Base-by-base conservation (phyloP, 2,113 vertebrate genomes). In the Dicerorhinus sumatrensis region DNA sequence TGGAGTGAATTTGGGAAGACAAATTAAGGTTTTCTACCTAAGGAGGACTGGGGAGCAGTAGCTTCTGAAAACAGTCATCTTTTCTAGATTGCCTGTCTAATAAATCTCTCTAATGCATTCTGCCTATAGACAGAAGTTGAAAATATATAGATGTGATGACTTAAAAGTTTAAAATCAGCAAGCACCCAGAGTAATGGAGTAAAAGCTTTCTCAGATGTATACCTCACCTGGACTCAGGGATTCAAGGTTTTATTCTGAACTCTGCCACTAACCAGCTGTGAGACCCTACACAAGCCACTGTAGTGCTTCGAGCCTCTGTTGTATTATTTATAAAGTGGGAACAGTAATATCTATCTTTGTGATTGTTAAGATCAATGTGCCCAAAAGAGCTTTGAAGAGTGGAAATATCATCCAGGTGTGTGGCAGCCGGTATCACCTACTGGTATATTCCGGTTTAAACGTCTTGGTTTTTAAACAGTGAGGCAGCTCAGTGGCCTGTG, bases 21-120 rank as follows among this genome's bases (percentile, higher is more conserved):
- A 97, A 96, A 97, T 98, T 92, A 98, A 98, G 88, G 82, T 93
- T 97, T 97, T 72, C 96, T 94, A 87, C 96, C 88, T 91, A 69
- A 82, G 58, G 96, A 98, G 86, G 31, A 89, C 96, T 89, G 31
- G 94, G 94, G 91, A 95, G 91, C 89, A 93, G 90, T 93, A 77
- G 63, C 23, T 98, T 93, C 94, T 89, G 69, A 87, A 96, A 95
- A 95, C 91, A 93, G 94, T 91, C 88, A 97, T 95, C 84, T 76
- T 95, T 97, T 97, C 94, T 42, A 91, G 96, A 94, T 83, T 94
- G 82, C 94, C 87, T 96, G 93, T 97, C 91, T 58, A 89, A 97
- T 98, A 97, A 97, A 97, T 97, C 96, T 97, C 82, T 76, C 67
- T 58, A 95, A 96, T 96, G 93, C 62, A 86, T 97, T 97, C 94